phyloP scores from a whole-genome alignment of 2,888 invertebrate species.

The Thalpophila matura region DNA sequence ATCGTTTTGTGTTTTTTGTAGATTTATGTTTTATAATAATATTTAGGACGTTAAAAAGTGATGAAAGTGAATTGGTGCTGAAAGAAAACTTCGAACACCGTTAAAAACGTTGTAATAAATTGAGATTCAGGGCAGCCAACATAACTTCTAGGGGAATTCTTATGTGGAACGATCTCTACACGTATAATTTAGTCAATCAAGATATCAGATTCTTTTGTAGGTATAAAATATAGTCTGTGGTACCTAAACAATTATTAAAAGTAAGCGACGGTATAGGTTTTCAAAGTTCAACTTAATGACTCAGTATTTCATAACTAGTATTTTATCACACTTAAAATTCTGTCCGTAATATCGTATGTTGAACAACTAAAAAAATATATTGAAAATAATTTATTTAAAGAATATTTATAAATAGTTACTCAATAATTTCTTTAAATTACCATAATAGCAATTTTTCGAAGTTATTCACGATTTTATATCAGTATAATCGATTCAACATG shows the following conservation, averaged over 20 bases:
- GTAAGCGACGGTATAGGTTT: slow-evolving; percentile 36
- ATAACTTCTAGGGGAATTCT: no score
- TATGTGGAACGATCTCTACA: no score
- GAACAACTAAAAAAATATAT: not conserved
- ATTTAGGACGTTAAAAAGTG: no score
- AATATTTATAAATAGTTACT: not conserved
- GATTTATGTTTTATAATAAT: no score
- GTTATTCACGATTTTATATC: slow-evolving; percentile 7
- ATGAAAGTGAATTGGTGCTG: no score
- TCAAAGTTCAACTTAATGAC: not conserved
- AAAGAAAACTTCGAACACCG: no score
- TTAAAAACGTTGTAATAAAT: no score
- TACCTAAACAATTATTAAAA: slow-evolving; percentile 30
- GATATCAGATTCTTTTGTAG: slow-evolving; percentile 20
- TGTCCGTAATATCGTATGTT: not conserved
- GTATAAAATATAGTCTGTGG: slow-evolving; percentile 19
- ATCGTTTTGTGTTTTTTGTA: no score
- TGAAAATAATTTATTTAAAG: not conserved
- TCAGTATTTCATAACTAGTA: not conserved
- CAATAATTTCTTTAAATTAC: not conserved
- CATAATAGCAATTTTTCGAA: not conserved
- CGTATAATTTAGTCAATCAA: slow-evolving; percentile 39
- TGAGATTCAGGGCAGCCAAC: no score
- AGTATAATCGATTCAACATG: slow-evolving; percentile 11
- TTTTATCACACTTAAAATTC: not conserved